Percentiles rank a stretch among this genome's conserved stretches.
Evolutionary conservation across 2,113 vertebrate genomes (phyloP).

Genomic region (Siphamia tubifer): DNA sequence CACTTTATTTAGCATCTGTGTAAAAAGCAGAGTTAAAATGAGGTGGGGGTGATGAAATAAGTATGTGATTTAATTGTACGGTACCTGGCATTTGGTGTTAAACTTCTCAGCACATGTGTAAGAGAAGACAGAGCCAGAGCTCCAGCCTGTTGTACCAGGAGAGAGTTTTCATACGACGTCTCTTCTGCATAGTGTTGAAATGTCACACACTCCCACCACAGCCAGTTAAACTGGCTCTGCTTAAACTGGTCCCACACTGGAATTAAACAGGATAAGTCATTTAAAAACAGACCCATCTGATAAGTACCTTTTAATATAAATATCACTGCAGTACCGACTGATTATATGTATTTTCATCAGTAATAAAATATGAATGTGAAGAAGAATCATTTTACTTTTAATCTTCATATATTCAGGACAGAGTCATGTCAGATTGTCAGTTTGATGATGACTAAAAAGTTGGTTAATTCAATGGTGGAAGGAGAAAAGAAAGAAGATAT

Average conservation of each 20-base stretch:
- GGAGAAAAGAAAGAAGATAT: too few species aligned
- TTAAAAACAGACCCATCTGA: not conserved
- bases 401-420: too few species aligned
- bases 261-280: constrained; percentile 14
- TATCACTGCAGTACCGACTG: not conserved
- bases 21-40: too few species aligned
- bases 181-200: constrained; percentile 91
- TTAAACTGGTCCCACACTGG: constrained; percentile 98
- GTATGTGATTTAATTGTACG: not conserved
- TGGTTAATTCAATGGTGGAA: too few species aligned
- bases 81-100: constrained; percentile 92
- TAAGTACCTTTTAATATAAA: not conserved
- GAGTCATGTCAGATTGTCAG: too few species aligned
- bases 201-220: constrained; percentile 97
- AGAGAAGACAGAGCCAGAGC: constrained; percentile 92
- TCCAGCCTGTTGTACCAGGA: constrained; percentile 92
- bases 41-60: not conserved
- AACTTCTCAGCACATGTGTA: constrained; percentile 89
- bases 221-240: constrained; percentile 94
- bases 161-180: constrained; percentile 96
- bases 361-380: too few species aligned
- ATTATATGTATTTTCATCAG: too few species aligned
- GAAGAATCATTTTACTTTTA: too few species aligned
- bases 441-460: too few species aligned
- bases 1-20: too few species aligned